Base-by-base conservation (phyloP, 1,140 invertebrate species). In the Arion vulgaris region DNA sequence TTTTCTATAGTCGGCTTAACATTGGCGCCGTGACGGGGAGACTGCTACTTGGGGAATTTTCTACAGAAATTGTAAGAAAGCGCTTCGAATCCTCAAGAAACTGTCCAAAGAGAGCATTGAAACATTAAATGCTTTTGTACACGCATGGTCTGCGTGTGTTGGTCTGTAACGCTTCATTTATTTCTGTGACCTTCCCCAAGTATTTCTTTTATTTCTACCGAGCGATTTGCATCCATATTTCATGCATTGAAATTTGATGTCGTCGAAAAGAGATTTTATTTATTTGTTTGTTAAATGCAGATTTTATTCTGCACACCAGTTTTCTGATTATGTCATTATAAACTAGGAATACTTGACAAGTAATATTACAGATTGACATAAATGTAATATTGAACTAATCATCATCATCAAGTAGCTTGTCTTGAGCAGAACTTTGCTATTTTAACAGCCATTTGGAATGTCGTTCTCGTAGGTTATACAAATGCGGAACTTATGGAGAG, bases 1-100 rank as follows among this genome's bases (percentile, higher is more conserved):
- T n/a, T 53, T 76, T 57, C 51, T 34, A 76, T 36, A 53, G 74
- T 49, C 45, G 74, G 41, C 28, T 72, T 72, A 72, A 32, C 62
- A 28, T 7, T 7, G 62, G 62, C 62, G 62, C 62, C 62, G 5
- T 5, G 5, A 28, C 2, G 62, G 62, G 62, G 62, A 66, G 62
- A 66, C 62, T 28, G 5, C 28, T 28, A 32, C 11, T 11, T 11
- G 62, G 17, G 62, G 17, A 17, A n/a, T 32, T n/a, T n/a, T n/a
- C n/a, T n/a, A 15, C 36, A 32, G 28, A 66, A 66, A 66, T 66
- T 7, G n/a, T 1, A 23, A 26, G 62, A 66, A 66, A 32, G 62
- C 26, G 5, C 7, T 57, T 2, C 26, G 26, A 19, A 19, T 23
- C 51, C 23, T 19, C 9, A 15, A 45, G 15, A 45, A 45, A 45